Percentiles rank a stretch among this genome's conserved stretches.
Evolutionary conservation across 2,113 vertebrate genomes (phyloP).

Genomic region (Triplophysa dalaica): DNA sequence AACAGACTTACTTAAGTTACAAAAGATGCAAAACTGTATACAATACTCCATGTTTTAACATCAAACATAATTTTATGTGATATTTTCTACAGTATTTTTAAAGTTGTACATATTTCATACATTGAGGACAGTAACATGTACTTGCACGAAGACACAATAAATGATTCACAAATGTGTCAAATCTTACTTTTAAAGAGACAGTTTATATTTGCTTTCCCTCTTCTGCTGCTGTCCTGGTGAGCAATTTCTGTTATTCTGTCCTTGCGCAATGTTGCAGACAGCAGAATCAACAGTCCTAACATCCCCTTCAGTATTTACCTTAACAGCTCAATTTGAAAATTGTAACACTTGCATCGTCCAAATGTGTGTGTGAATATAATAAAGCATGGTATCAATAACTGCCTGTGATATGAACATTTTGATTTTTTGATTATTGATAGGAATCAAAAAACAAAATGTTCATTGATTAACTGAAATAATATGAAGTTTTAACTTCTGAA

Average conservation of each 20-base stretch:
- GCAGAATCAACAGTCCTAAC: background rate
- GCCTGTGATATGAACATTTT: background rate
- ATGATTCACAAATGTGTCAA: background rate
- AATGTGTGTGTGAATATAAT: background rate
- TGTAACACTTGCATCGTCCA: background rate
- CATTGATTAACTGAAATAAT: too few species aligned
- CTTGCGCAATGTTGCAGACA: constrained; percentile 4
- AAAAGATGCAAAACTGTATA: background rate
- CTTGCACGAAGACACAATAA: background rate
- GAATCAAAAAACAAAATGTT: too few species aligned
- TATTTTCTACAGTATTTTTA: too few species aligned
- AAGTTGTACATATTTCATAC: background rate
- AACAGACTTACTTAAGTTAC: background rate
- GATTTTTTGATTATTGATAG: too few species aligned
- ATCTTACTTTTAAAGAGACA: background rate
- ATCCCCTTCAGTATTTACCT: background rate
- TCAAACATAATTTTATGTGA: background rate
- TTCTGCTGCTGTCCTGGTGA: constrained; percentile 5
- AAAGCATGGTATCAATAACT: background rate
- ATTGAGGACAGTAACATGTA: background rate
- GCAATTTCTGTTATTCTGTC: background rate
- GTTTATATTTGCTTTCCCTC: background rate
- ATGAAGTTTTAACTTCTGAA: too few species aligned
- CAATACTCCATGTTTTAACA: too few species aligned
- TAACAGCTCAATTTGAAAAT: too few species aligned